These are phyloP conservation scores for Panulirus ornatus DNA, from an alignment of 1,140 invertebrate genomes.

Conservation along the genomic window DNA sequence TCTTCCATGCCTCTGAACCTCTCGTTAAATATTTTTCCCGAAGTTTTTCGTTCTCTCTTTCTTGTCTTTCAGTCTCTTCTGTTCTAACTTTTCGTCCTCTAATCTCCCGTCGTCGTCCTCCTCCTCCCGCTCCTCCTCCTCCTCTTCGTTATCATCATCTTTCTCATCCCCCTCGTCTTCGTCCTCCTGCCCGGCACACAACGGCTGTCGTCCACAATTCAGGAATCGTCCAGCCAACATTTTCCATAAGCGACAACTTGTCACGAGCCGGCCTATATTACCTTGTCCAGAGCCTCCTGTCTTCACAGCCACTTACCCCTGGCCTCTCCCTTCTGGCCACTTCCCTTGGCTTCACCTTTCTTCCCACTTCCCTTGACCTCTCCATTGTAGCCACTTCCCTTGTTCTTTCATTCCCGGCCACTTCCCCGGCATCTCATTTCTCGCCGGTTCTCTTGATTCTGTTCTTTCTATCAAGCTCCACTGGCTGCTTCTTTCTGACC, in stretches of 20 bases:
- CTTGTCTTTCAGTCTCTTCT: not conserved
- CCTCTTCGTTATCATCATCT: not conserved
- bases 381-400: too few species aligned
- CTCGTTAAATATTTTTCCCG: not conserved
- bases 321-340: not conserved
- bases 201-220: not conserved
- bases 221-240: not conserved
- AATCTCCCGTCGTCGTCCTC: not conserved
- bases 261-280: not conserved
- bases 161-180: not conserved
- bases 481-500: not conserved
- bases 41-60: not conserved
- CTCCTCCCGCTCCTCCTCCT: not conserved
- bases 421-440: too few species aligned
- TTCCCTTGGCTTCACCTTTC: not conserved
- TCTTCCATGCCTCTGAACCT: too few species aligned
- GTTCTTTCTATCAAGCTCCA: too few species aligned
- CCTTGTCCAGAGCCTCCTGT: not conserved
- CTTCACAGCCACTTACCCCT: not conserved
- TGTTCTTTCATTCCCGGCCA: too few species aligned
- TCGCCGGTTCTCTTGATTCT: too few species aligned
- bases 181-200: not conserved
- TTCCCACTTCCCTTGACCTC: too few species aligned
- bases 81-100: not conserved
- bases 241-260: slow-evolving; percentile 6